Conservation (phyloP, 2,888 invertebrate species). For the Scaptomyza tumidula region DNA sequence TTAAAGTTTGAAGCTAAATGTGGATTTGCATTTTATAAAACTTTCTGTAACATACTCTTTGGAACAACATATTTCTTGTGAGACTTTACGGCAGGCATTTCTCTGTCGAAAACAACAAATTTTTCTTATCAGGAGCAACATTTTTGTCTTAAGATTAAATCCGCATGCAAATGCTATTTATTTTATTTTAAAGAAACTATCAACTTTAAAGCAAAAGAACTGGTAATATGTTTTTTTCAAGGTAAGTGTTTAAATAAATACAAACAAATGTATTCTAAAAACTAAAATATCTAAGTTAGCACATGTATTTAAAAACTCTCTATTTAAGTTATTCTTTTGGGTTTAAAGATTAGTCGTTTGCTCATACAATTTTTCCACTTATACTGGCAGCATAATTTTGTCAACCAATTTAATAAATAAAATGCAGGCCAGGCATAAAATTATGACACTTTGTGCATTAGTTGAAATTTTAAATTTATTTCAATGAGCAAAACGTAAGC, state of each 20-base stretch:
- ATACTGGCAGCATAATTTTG: background rate
- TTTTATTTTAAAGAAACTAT: background rate
- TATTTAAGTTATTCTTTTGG: no score
- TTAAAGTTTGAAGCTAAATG: conserved; percentile 27
- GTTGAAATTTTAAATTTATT: no score
- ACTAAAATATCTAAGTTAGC: no score
- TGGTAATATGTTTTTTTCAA: background rate
- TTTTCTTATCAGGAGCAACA: background rate
- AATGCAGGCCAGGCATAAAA: no score
- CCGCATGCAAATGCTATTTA: background rate
- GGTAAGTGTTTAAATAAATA: background rate
- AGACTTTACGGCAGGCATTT: background rate
- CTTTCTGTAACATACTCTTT: background rate
- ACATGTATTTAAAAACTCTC: no score
- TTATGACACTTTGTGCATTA: no score
- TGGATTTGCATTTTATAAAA: conserved; percentile 22
- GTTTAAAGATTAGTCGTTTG: background rate
- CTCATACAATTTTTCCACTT: background rate
- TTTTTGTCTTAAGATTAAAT: background rate
- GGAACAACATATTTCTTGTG: background rate
- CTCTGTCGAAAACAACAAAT: background rate
- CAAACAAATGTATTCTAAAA: no score
- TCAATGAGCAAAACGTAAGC: no score
- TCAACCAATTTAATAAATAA: background rate
- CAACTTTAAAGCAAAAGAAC: background rate